phyloP scores from a whole-genome alignment of 2,113 vertebrate species.

The Tor tambroides region DNA sequence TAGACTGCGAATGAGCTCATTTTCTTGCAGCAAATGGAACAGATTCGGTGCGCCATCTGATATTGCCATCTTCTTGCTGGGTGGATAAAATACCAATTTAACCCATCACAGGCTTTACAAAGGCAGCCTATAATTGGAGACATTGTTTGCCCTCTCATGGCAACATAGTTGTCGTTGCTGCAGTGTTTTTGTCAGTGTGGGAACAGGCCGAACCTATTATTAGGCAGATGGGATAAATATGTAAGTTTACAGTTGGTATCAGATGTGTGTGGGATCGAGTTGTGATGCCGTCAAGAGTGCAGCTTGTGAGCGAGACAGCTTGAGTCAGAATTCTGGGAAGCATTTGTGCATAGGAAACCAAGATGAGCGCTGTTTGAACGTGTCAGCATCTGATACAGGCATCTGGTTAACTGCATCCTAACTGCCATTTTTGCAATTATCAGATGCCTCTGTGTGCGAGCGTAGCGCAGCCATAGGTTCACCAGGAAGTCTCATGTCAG shows the following conservation, averaged over 20 bases:
- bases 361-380: not conserved
- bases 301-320: constrained; percentile 37
- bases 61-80: not conserved
- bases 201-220: constrained; percentile 14
- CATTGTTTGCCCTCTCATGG: not conserved
- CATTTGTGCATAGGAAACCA: not conserved
- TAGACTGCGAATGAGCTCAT: constrained; percentile 4
- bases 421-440: constrained; percentile 4
- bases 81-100: constrained; percentile 25
- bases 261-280: constrained; percentile 52
- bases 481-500: constrained; percentile 49
- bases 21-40: not conserved
- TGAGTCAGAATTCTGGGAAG: constrained; percentile 54
- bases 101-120: constrained; percentile 11
- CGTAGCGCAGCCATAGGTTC: not conserved
- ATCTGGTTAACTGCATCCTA: constrained; percentile 11
- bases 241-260: constrained; percentile 41
- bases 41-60: not conserved
- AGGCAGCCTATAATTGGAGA: constrained; percentile 17
- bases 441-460: not conserved
- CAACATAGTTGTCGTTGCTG: not conserved
- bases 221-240: constrained; percentile 30
- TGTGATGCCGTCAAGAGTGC: constrained; percentile 45
- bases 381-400: constrained; percentile 10
- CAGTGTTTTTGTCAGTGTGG: constrained; percentile 6